phyloP scores from a whole-genome alignment of 2,888 invertebrate genomes.

The Ennomos quercinarius region DNA sequence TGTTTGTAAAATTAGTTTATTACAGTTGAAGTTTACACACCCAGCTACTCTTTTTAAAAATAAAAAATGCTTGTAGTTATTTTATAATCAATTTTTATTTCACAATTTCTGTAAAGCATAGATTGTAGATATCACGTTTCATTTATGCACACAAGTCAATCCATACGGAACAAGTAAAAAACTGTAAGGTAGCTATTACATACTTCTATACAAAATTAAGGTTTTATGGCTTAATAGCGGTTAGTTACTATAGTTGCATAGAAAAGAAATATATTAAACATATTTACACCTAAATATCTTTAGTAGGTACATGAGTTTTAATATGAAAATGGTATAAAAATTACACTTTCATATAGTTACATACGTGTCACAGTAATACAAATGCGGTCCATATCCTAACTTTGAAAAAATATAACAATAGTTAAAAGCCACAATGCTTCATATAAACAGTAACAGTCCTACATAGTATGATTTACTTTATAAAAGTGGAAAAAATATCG shows the following conservation, averaged over 20 bases:
- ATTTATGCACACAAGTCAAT: constrained; percentile 83
- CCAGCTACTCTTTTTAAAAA: too few species aligned
- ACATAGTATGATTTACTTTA: constrained; percentile 63
- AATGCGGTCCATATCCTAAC: constrained; percentile 77
- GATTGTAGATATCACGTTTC: constrained; percentile 85
- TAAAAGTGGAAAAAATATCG: constrained; percentile 71
- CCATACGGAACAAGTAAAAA: constrained; percentile 66
- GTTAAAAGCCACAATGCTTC: constrained; percentile 77
- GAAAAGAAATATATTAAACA: constrained; percentile 81
- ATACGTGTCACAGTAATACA: constrained; percentile 79
- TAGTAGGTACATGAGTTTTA: constrained; percentile 83
- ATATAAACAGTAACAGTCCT: constrained; percentile 71
- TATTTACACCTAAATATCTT: constrained; percentile 80
- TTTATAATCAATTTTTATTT: constrained; percentile 82
- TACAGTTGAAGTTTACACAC: too few species aligned
- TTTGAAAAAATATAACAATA: constrained; percentile 84
- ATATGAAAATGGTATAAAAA: constrained; percentile 85
- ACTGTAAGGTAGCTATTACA: constrained; percentile 72
- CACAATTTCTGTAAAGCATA: constrained; percentile 84
- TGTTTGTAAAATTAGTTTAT: too few species aligned
- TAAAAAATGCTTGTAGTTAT: constrained; percentile 13
- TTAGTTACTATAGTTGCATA: constrained; percentile 77
- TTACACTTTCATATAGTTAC: constrained; percentile 81
- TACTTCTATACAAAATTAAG: constrained; percentile 80
- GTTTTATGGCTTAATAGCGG: constrained; percentile 75